These are phyloP conservation scores for Ridgeia piscesae DNA, from an alignment of 1,140 invertebrate genomes.

Conservation along the genomic window DNA sequence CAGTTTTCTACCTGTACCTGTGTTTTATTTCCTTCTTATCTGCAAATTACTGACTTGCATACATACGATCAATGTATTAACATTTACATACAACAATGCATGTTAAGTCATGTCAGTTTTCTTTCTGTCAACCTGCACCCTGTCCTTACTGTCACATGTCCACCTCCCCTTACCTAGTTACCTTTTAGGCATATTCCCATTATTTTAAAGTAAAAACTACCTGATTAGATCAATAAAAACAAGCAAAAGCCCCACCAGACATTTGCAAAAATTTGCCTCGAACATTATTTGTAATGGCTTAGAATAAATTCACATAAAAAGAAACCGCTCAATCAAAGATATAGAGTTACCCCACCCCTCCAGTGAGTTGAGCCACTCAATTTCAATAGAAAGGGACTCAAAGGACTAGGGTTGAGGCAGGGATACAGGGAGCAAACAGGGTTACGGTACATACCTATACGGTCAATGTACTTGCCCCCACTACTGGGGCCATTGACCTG, in stretches of 20 bases:
- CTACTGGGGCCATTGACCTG: slow-evolving; percentile 51
- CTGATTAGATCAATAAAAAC: neutral
- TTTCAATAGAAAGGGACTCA: slow-evolving; percentile 1
- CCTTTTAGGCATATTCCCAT: neutral
- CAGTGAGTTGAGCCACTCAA: slow-evolving; percentile 15
- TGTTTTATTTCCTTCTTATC: no score
- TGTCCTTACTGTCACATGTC: no score
- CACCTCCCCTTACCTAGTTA: neutral
- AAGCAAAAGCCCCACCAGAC: neutral
- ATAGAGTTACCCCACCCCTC: neutral
- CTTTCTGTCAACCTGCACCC: no score
- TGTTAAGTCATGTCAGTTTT: no score
- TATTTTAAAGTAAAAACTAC: neutral
- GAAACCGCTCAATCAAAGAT: neutral
- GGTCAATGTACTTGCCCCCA: slow-evolving; percentile 48
- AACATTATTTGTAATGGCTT: neutral
- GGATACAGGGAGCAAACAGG: neutral
- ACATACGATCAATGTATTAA: no score
- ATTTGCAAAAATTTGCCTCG: neutral
- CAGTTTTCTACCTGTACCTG: no score
- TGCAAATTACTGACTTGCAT: no score
- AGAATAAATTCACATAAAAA: neutral
- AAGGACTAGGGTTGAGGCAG: no score
- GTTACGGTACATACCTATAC: slow-evolving; percentile 40
- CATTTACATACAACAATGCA: no score